Percentiles rank a stretch among this genome's conserved stretches.
These are phyloP conservation scores for Aythya baeri DNA, from an alignment of 2,113 vertebrate species.

Conservation along the genomic window DNA sequence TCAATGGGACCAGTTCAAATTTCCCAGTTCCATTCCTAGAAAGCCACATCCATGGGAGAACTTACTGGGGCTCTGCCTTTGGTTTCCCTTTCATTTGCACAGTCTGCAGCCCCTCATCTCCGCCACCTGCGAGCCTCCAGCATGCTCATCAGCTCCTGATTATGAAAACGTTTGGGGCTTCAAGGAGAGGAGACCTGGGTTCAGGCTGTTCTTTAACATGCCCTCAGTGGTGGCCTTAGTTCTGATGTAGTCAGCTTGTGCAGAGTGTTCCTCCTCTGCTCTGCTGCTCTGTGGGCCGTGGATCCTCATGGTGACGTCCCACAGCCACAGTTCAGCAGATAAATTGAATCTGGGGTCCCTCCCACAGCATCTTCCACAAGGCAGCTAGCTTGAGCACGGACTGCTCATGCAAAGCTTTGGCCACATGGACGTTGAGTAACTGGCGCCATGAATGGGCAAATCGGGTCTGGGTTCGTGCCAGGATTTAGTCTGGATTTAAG, in stretches of 20 bases:
- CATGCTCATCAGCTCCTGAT: not conserved
- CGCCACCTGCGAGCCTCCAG: not conserved
- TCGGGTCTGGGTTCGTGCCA: not conserved
- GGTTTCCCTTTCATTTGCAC: not conserved
- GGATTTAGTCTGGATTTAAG: constrained; percentile 60
- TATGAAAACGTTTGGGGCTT: not conserved
- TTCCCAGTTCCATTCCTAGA: not conserved
- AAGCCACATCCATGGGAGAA: not conserved
- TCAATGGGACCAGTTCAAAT: not conserved
- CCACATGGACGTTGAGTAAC: not conserved
- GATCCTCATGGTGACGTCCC: not conserved
- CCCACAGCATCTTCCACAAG: not conserved
- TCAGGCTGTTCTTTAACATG: not conserved
- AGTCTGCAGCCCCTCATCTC: not conserved
- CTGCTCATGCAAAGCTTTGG: not conserved
- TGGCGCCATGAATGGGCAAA: not conserved
- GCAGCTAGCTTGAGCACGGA: not conserved
- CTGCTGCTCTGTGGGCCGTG: not conserved
- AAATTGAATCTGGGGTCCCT: not conserved
- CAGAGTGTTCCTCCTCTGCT: not conserved
- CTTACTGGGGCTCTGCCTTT: not conserved
- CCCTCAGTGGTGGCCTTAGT: not conserved
- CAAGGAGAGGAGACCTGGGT: not conserved
- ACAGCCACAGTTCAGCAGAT: not conserved
- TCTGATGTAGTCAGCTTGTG: not conserved